Conservation (phyloP, 2,113 vertebrate genomes). For the Phodopus roborovskii region DNA sequence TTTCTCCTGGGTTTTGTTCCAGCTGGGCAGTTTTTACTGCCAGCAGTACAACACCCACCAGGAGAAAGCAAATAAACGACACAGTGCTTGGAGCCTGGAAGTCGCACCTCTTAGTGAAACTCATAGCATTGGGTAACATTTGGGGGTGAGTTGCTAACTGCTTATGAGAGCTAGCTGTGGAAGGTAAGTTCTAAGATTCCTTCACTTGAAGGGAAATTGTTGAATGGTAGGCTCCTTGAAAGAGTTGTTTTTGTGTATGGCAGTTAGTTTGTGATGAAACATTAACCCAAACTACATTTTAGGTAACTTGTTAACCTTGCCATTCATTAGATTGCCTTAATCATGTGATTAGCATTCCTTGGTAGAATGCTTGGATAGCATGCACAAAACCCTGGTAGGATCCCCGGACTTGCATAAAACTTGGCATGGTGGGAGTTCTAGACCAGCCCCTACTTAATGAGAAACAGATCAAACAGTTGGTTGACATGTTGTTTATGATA, state of each 20-base stretch:
- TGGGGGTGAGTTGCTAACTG: neutral
- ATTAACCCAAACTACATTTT: conserved; percentile 39
- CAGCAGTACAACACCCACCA: neutral
- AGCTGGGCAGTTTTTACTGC: conserved; percentile 18
- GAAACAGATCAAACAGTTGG: neutral
- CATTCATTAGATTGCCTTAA: conserved; percentile 25
- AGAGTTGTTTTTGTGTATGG: conserved; percentile 43
- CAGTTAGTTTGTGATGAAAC: conserved; percentile 49
- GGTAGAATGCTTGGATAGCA: neutral
- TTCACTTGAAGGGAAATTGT: neutral
- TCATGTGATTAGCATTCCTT: conserved; percentile 33
- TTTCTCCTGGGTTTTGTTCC: conserved; percentile 66
- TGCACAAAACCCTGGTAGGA: neutral
- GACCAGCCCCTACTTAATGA: neutral
- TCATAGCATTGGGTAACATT: neutral
- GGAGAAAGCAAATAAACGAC: conserved; percentile 69
- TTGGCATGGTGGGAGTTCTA: neutral
- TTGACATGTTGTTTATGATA: neutral
- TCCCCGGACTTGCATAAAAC: neutral
- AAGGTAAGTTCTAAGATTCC: neutral
- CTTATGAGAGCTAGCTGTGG: neutral
- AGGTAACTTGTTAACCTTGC: conserved; percentile 28
- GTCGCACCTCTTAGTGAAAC: neutral
- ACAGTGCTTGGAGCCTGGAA: conserved; percentile 55
- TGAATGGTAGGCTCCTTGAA: neutral